Conservation (phyloP, 2,888 invertebrate species). For the Pristionchus fissidentatus region DNA sequence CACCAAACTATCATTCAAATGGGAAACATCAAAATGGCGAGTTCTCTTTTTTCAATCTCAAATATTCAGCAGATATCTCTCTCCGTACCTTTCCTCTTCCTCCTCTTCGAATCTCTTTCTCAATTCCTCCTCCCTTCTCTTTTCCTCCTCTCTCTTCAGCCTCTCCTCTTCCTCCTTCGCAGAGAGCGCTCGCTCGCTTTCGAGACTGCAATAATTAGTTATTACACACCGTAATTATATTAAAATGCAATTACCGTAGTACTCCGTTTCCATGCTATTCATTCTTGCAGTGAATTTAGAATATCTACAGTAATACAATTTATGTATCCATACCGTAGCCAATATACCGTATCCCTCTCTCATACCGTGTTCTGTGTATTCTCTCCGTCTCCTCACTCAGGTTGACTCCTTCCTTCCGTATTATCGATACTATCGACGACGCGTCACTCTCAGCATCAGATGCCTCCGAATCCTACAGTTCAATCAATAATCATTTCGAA, state of each 20-base stretch:
- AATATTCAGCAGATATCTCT: neutral
- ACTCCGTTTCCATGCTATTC: too few species aligned
- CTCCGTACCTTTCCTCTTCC: constrained; percentile 29
- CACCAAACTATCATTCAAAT: too few species aligned
- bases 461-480: constrained; percentile 17
- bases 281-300: too few species aligned
- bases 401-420: constrained; percentile 22
- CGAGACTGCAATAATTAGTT: neutral
- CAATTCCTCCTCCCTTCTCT: constrained; percentile 29
- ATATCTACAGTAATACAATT: too few species aligned
- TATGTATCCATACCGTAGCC: too few species aligned
- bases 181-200: neutral
- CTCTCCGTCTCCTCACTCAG: constrained; percentile 43
- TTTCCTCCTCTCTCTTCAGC: constrained; percentile 34
- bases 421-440: constrained; percentile 2
- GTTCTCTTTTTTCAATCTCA: too few species aligned
- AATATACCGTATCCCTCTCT: neutral
- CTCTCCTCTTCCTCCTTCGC: constrained; percentile 39
- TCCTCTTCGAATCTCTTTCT: constrained; percentile 29
- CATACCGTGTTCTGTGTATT: constrained; percentile 32
- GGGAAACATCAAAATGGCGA: too few species aligned
- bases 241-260: too few species aligned
- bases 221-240: neutral
- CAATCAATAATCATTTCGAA: neutral
- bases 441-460: constrained; percentile 1